Percentiles rank a stretch among this genome's conserved stretches.
These are phyloP conservation scores for Pelosia muscerda DNA, from an alignment of 2,888 invertebrate species.

Conservation along the genomic window DNA sequence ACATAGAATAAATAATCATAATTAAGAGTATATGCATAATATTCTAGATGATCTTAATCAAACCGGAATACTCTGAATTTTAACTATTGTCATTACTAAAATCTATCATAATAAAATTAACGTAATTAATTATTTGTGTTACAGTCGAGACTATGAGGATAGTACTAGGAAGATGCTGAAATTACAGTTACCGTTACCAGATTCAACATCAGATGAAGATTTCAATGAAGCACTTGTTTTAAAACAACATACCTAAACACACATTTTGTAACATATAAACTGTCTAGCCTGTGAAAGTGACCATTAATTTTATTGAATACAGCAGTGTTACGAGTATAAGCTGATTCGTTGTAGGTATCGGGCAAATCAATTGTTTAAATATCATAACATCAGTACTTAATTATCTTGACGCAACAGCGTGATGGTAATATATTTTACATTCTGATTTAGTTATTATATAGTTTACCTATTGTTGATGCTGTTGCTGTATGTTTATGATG, in stretches of 20 bases:
- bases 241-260: not conserved
- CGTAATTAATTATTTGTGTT: conserved; percentile 51
- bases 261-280: not conserved
- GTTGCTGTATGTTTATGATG: not conserved
- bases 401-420: not conserved
- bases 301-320: not conserved
- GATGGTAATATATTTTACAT: too few species aligned
- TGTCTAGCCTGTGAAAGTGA: not conserved
- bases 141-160: conserved; percentile 71
- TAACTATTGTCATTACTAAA: too few species aligned
- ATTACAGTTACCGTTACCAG: not conserved
- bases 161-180: not conserved
- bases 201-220: not conserved
- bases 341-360: not conserved
- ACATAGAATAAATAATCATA: not conserved
- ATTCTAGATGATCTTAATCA: not conserved
- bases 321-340: too few species aligned
- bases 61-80: too few species aligned
- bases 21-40: too few species aligned
- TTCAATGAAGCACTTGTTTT: not conserved
- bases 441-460: not conserved
- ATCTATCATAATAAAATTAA: not conserved
- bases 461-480: not conserved
- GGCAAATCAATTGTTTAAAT: not conserved
- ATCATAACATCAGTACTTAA: not conserved